Evolutionary conservation across 2,113 vertebrate genomes (phyloP), one percentile per base, ranked within the genome.

Genomic region (Chunga burmeisteri): DNA sequence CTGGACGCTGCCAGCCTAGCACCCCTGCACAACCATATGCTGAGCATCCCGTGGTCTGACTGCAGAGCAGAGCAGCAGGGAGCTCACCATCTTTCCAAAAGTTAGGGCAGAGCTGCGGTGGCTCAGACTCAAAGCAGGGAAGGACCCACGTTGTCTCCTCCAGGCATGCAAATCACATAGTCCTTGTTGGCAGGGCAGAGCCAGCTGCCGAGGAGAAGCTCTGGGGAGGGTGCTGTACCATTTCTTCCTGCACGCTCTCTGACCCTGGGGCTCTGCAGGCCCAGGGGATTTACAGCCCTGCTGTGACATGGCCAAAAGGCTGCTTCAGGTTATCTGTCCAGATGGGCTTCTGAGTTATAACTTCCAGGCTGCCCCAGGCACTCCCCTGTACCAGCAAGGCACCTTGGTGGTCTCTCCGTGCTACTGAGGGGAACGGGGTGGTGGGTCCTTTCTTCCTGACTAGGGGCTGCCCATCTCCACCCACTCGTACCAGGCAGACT

Each of bases 361-460:
- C 11, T 66, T 74, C 9, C 13, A 52, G 44, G 25, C 38, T 88
- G 59, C 34, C 65, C 20, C 68, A 66, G 34, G 32, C 38, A 7
- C 61, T 59, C 16, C 10, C 3, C 29, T 58, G 29, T 50, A 61
- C 42, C 68, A 81, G 15, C n/a, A 85, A n/a, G n/a, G 17, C 52
- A 79, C 52, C n/a, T n/a, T 0, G 0, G 32, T 0, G 0, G 34
- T 81, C 29, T 25, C 16, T 70, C 59, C 0, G 0, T 59, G 52
- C 59, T 56, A 47, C 81, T 93, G 77, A 81, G 27, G 17, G 30
- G 8, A 81, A 13, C 27, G 81, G 53, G 58, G n/a, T 68, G 49
- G 15, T 53, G 84, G 16, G 30, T 86, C 74, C 56, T 82, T 92
- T 83, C 75, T 68, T 77, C 26, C 53, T 6, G 0, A 15, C 23